A percentile compares a stretch with the other conserved stretches of the same genome.
These are phyloP conservation scores for Echiichthys vipera DNA, from an alignment of 2,797 vertebrate species.

Conservation along the genomic window DNA sequence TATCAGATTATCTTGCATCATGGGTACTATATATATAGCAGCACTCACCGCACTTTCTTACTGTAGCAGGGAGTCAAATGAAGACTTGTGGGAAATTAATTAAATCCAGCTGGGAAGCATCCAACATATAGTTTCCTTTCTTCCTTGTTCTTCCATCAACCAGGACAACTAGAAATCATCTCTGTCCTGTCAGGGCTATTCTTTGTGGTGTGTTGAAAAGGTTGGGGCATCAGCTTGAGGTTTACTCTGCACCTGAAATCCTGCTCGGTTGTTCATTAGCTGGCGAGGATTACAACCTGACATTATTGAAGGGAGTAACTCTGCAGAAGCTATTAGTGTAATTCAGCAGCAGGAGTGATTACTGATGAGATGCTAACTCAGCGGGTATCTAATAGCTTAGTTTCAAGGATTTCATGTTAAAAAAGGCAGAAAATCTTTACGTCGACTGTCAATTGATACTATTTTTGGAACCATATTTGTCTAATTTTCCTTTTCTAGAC, in stretches of 20 bases:
- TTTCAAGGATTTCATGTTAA: neutral
- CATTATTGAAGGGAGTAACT: slow-evolving; percentile 63
- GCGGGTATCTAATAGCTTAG: neutral
- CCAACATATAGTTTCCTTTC: slow-evolving; percentile 8
- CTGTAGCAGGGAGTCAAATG: slow-evolving; percentile 22
- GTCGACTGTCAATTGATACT: neutral
- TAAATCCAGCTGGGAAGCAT: slow-evolving; percentile 21
- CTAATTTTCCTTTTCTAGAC: neutral
- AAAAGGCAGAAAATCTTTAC: neutral
- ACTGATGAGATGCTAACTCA: slow-evolving; percentile 34
- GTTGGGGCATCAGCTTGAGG: slow-evolving; percentile 47
- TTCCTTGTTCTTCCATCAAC: slow-evolving; percentile 40
- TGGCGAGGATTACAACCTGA: slow-evolving; percentile 76
- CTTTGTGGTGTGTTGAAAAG: slow-evolving; percentile 36
- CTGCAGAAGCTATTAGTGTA: slow-evolving; percentile 65
- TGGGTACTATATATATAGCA: neutral
- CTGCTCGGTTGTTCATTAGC: slow-evolving; percentile 71
- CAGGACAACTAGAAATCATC: slow-evolving; percentile 23
- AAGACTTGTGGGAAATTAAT: slow-evolving; percentile 10
- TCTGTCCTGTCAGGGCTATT: slow-evolving; percentile 6
- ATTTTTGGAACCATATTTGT: neutral
- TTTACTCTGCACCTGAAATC: slow-evolving; percentile 72
- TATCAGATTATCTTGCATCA: neutral
- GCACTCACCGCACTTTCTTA: slow-evolving; percentile 55
- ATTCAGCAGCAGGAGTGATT: slow-evolving; percentile 61